Evolutionary conservation across 2,888 invertebrate species (phyloP).

Genomic region (Drosophila glabriapex): DNA sequence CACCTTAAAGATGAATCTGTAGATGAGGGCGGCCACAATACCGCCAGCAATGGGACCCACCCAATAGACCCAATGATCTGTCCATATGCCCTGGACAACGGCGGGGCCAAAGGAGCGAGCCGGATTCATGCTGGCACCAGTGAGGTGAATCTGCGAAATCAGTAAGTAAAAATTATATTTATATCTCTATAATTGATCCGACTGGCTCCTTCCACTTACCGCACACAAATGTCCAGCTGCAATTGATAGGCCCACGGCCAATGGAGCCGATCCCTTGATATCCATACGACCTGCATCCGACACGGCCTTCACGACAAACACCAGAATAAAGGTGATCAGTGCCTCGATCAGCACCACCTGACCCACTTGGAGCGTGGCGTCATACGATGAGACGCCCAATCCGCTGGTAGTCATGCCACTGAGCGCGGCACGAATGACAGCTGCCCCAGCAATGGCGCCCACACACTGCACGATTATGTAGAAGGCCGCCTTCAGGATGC

Average conservation of each 20-base stretch:
- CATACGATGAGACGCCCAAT: slow-evolving; percentile 89
- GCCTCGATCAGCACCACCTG: slow-evolving; percentile 94
- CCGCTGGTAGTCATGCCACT: slow-evolving; percentile 86
- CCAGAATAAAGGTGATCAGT: slow-evolving; percentile 93
- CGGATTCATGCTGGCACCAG: slow-evolving; percentile 97
- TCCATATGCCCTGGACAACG: slow-evolving; percentile 91
- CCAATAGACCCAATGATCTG: slow-evolving; percentile 96
- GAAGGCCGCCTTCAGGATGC: slow-evolving; percentile 91
- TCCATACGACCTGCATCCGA: slow-evolving; percentile 92
- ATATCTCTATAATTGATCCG: background rate
- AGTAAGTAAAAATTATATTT: background rate
- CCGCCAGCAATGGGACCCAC: slow-evolving; percentile 93
- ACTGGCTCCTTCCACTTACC: slow-evolving; percentile 87
- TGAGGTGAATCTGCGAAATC: slow-evolving; percentile 89
- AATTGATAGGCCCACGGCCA: slow-evolving; percentile 95
- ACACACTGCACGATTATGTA: slow-evolving; percentile 93
- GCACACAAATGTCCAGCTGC: slow-evolving; percentile 93
- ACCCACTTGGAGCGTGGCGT: slow-evolving; percentile 87
- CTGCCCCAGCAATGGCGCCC: slow-evolving; percentile 93
- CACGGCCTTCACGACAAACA: slow-evolving; percentile 94
- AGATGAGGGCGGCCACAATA: slow-evolving; percentile 90
- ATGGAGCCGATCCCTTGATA: slow-evolving; percentile 92
- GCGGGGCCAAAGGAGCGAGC: slow-evolving; percentile 96
- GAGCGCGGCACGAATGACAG: slow-evolving; percentile 89
- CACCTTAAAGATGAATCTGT: slow-evolving; percentile 90